Base-by-base conservation (phyloP, 2,113 vertebrate genomes). In the Zingel zingel region DNA sequence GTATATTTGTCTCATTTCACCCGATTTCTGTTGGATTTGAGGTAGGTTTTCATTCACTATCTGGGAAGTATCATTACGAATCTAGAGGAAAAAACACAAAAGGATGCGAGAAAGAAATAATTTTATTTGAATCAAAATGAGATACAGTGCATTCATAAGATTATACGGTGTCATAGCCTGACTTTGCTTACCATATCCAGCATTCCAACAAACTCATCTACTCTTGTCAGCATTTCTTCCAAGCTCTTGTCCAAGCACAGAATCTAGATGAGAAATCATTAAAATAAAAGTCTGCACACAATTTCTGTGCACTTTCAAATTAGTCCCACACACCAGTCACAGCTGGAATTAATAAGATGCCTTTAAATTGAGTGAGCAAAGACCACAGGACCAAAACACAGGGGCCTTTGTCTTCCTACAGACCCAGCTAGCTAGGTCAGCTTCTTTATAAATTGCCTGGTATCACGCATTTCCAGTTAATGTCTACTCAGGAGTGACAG, bases 151-250 rank as follows among this genome's bases (percentile, higher is more conserved):
- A 58, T 23, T 18, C 1, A 58, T 39, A 14, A 9, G 7, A 1
- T 27, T 25, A 54, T 5, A 43, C 3, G 0, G 27, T 62, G 54
- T 45, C 10, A 33, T 18, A 67, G 33, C 12, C 8, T 48, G 13
- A 21, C 3, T 27, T 25, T 6, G 1, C 93, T 2, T 91, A 99
- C 97, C 97, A 99, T 97, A 86, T 99, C 98, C 79, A 99, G 92
- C 98, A 99, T 97, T 65, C 97, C 98, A 77, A 97, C 97, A 91
- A 99, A 99, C 89, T 99, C 98, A 90, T 99, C 98, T 71, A 99
- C 98, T 84, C 97, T 94, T 2, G 97, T 96, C 69, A 99, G 94
- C 95, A 99, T 95, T 72, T 98, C 98, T 72, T 99, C 98, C 21
- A 99, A 90, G 79, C 95, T 96, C 85, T 95, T 97, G 72, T 98